Evolutionary conservation across 2,113 vertebrate genomes (phyloP), one percentile per base, ranked within the genome.

Genomic region (Caranx melampygus): DNA sequence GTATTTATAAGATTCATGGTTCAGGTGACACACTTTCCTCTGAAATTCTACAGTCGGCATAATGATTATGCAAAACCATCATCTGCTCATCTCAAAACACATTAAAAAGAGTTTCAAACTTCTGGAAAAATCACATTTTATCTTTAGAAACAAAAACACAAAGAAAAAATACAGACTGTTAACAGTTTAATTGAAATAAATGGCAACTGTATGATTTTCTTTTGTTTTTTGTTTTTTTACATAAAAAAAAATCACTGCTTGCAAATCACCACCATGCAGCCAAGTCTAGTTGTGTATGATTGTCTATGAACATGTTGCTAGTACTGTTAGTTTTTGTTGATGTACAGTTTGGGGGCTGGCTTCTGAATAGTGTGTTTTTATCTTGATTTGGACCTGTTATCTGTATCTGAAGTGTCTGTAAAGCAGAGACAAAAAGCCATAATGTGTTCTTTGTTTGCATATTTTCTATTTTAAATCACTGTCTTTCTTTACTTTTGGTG

Each of bases 341-440:
- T 63, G 63, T 67, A 5, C 13, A 16, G 20, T 54, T n/a, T 59
- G 65, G 11, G 6, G 58, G 66, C 54, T 59, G 42, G 42, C 15
- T 67, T 34, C 11, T 61, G 21, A 62, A 51, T 40, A 51, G n/a
- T 18, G 15, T 44, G 10, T 67, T 64, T 54, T 52, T 47, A 45
- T 70, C 51, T 60, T 60, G 31, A 61, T n/a, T 49, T 62, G 5
- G 3, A 74, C 14, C 33, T 69, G 66, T 49, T 33, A 31, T 82
- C 42, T 80, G 72, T 80, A 34, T 77, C 11, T 51, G 65, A 45
- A 18, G 51, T 45, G 6, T 42, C 40, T 68, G 42, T 60, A 31
- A 63, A 55, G 40, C 62, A 44, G 69, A 76, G 47, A 68, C 54
- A 35, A 77, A 72, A 80, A 59, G 62, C 63, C 77, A 79, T 47